Conservation (phyloP, 1,140 invertebrate genomes). For the Polypedilum pembai region DNA sequence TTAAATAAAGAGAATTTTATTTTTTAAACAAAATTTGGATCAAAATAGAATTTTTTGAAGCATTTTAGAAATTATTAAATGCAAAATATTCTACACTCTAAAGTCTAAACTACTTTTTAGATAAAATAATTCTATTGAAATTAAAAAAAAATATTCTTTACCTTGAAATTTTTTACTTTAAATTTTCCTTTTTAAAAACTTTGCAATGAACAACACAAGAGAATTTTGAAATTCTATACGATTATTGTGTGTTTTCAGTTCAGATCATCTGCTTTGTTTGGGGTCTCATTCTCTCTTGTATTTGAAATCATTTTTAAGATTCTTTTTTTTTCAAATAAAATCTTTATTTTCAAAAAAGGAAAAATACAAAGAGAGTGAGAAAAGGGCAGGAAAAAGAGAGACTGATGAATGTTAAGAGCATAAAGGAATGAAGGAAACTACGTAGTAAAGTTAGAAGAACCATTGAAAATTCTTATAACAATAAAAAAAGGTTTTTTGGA, state of each 20-base stretch:
- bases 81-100: too few relatives aligned
- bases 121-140: too few relatives aligned
- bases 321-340: neutral
- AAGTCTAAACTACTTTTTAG: too few relatives aligned
- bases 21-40: too few relatives aligned
- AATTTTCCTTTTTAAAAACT: too few relatives aligned
- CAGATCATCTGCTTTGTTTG: constrained; percentile 16
- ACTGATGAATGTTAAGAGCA: constrained; percentile 22
- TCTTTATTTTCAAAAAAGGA: neutral
- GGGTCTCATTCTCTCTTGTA: neutral
- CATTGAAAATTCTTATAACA: constrained; percentile 3
- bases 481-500: neutral
- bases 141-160: too few relatives aligned
- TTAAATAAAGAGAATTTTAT: too few relatives aligned
- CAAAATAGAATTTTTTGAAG: too few relatives aligned
- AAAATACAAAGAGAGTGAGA: neutral
- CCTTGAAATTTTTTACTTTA: too few relatives aligned
- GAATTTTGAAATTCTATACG: constrained; percentile 3
- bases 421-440: constrained; percentile 21
- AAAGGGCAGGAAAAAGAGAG: constrained; percentile 17
- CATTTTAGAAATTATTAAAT: too few relatives aligned
- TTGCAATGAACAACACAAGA: neutral
- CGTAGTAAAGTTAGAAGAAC: neutral
- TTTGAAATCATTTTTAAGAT: too few relatives aligned
- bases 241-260: neutral